phyloP scores from a whole-genome alignment of 1,140 invertebrate species.

The Cephus cinctus region DNA sequence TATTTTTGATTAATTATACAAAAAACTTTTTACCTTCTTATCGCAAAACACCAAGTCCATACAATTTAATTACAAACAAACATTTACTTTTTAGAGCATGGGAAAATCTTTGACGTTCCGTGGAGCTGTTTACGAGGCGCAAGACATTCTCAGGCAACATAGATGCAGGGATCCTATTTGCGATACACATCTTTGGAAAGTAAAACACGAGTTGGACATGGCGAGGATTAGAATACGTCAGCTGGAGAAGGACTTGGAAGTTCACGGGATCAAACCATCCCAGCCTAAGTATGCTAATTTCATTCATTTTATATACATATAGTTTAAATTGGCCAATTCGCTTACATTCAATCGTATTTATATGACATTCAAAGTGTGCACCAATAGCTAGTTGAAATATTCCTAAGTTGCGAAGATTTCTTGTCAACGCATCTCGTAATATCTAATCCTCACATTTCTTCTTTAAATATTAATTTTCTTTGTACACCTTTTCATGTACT shows the following conservation, averaged over 20 bases:
- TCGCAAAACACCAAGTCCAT: too few relatives aligned
- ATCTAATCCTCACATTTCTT: too few relatives aligned
- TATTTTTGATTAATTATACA: not conserved
- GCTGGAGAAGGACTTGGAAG: conserved; percentile 79
- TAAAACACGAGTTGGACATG: conserved; percentile 84
- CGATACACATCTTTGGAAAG: conserved; percentile 84
- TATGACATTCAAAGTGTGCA: too few relatives aligned
- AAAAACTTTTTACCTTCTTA: not conserved
- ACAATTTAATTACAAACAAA: too few relatives aligned
- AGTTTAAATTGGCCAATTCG: too few relatives aligned
- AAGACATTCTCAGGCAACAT: conserved; percentile 62
- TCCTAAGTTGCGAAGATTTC: too few relatives aligned
- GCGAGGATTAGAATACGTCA: conserved; percentile 79
- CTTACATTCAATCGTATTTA: too few relatives aligned
- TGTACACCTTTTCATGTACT: too few relatives aligned
- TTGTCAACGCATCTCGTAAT: too few relatives aligned
- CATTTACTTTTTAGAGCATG: conserved; percentile 53
- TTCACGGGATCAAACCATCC: conserved; percentile 74
- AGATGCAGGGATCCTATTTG: conserved; percentile 79
- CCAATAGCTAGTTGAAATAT: too few relatives aligned
- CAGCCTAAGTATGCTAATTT: conserved; percentile 57
- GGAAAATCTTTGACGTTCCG: conserved; percentile 84
- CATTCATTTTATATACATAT: too few relatives aligned
- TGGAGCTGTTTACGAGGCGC: conserved; percentile 85
- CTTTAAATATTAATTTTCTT: too few relatives aligned